These are phyloP conservation scores for Aspidapion aeneum DNA, from an alignment of 2,888 invertebrate genomes.

Conservation along the genomic window DNA sequence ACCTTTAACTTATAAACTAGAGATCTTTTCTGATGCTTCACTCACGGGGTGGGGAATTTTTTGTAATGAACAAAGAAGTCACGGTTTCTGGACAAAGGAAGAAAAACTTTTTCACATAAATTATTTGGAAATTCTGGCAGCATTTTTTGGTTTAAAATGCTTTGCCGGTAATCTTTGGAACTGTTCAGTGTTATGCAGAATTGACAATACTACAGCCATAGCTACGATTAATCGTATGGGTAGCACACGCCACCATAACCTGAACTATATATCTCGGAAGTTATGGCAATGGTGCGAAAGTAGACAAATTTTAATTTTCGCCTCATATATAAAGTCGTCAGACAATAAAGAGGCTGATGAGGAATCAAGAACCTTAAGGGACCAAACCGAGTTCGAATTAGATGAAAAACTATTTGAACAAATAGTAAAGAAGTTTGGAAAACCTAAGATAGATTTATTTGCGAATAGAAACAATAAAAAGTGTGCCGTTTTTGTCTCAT, in stretches of 20 bases:
- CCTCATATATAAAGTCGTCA: constrained; percentile 15
- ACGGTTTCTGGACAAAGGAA: constrained; percentile 23
- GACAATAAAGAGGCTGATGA: constrained; percentile 17
- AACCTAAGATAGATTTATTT: constrained; percentile 21
- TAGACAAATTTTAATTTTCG: constrained; percentile 15
- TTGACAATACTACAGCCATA: constrained; percentile 22
- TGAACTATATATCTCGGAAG: constrained; percentile 8
- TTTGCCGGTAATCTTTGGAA: constrained; percentile 21
- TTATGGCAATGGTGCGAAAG: constrained; percentile 21
- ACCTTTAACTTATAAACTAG: constrained; percentile 7
- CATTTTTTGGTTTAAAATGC: constrained; percentile 26
- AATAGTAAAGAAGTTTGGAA: too few relatives aligned
- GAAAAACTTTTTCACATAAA: constrained; percentile 27
- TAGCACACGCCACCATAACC: neutral
- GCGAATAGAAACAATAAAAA: constrained; percentile 24
- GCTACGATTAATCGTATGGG: constrained; percentile 23
- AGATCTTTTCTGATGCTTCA: constrained; percentile 30
- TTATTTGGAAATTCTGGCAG: constrained; percentile 28
- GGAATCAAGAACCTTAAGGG: constrained; percentile 4
- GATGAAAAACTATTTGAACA: constrained; percentile 1
- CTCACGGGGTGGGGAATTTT: constrained; percentile 27
- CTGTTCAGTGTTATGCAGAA: constrained; percentile 11
- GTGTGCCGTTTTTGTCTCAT: constrained; percentile 32
- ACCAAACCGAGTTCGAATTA: constrained; percentile 12
- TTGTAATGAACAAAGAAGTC: constrained; percentile 14